Base-by-base conservation (phyloP, 2,888 invertebrate species). In the Pachydiplax longipennis region DNA sequence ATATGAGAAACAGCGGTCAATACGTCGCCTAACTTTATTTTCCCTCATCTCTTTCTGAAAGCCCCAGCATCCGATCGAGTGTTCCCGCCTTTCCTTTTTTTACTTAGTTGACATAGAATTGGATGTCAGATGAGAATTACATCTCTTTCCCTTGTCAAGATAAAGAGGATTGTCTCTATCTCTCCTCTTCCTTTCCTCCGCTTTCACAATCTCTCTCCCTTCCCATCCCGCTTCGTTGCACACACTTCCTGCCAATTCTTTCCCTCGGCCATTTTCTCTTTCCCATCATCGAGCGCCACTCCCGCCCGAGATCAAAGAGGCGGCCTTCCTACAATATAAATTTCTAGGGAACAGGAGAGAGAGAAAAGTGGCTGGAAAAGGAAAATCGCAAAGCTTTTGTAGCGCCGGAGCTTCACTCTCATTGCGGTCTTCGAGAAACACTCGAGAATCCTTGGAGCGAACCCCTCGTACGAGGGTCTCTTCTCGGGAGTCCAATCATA, bases 171-270 rank as follows among this genome's bases (percentile, higher is more conserved):
- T 73, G 25, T 13, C 25, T 73, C 25, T 73, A 25, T 73, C 73
- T 25, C 31, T 31, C 37, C 0, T 35, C 37, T 35, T 40, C n/a
- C 37, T 61, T 73, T 15, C 35, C 18, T 25, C 90, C 61, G 2
- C 90, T 31, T 12, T 90, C 83, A 40, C 83, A 48, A 25, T 83
- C 44, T 83, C 48, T 83, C 31, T 12, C 83, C 13, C 48, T 6
- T 44, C 53, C 53, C 13, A 37, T 31, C 83, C 31, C 22, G 35
- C 25, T 37, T 37, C 22, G 37, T 58, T 61, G 37, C 65, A 65
- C 61, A 37, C 90, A 37, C 65, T 90, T 90, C 37, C 35, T 90
- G 44, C 80, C 65, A 90, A 65, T 90, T 90, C 61, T 65, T 53
- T 65, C 61, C 90, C 18, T 90, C n/a, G 35, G 35, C 31, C 25